Evolutionary conservation across 2,888 invertebrate genomes (phyloP).

Genomic region (Selenia dentaria): DNA sequence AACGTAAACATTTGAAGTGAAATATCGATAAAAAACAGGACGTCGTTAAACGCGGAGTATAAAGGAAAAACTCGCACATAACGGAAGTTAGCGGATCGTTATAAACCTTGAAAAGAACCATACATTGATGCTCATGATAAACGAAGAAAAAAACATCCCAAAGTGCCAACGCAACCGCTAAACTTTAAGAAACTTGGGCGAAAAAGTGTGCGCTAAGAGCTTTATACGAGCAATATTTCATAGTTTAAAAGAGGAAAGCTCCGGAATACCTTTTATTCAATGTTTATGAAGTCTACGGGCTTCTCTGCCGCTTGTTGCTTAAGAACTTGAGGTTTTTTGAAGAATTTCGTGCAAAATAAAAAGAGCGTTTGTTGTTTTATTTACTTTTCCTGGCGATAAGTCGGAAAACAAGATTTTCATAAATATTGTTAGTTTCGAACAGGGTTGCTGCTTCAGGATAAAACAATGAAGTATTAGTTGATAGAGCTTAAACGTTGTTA

Average conservation of each 20-base stretch:
- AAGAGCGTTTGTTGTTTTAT: slow-evolving; percentile 22
- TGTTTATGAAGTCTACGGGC: slow-evolving; percentile 49
- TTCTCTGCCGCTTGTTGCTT: slow-evolving; percentile 35
- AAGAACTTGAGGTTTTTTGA: slow-evolving; percentile 34
- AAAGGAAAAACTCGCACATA: slow-evolving; percentile 20
- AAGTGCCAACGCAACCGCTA: slow-evolving; percentile 47
- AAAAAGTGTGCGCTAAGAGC: slow-evolving; percentile 52
- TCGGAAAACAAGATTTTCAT: no score
- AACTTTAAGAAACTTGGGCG: slow-evolving; percentile 49
- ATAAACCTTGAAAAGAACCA: slow-evolving; percentile 32
- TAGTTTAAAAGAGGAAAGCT: slow-evolving; percentile 57
- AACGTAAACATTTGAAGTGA: slow-evolving; percentile 13
- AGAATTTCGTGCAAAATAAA: slow-evolving; percentile 30
- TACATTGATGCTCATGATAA: slow-evolving; percentile 36
- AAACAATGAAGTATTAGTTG: no score
- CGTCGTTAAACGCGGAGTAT: slow-evolving; percentile 24
- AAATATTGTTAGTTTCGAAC: no score
- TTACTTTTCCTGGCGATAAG: slow-evolving; percentile 7
- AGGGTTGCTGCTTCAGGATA: no score
- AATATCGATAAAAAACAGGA: slow-evolving; percentile 24
- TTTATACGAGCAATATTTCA: slow-evolving; percentile 58
- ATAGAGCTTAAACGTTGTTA: no score
- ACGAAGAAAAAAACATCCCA: slow-evolving; percentile 41
- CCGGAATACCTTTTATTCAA: slow-evolving; percentile 49
- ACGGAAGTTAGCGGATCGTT: slow-evolving; percentile 29